Conservation (phyloP, 2,888 invertebrate species). For the Lymantria dispar region DNA sequence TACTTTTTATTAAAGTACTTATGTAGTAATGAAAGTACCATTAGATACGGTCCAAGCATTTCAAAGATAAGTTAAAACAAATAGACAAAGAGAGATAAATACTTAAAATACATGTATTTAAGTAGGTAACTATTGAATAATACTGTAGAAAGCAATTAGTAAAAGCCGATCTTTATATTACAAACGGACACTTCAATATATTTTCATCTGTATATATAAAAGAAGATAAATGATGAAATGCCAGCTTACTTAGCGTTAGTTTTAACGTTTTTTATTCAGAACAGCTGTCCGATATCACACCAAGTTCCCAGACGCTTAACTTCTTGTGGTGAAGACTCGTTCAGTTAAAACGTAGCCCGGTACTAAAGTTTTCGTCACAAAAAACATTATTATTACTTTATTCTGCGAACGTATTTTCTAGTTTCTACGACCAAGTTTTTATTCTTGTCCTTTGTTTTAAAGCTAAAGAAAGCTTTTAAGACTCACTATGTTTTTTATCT, state of each 20-base stretch:
- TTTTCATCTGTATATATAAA: too few relatives aligned
- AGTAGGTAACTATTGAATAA: too few relatives aligned
- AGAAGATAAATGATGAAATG: too few relatives aligned
- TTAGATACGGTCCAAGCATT: too few relatives aligned
- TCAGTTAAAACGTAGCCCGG: not conserved
- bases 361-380: not conserved
- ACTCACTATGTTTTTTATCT: not conserved
- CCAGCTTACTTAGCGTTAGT: not conserved
- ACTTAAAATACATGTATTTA: too few relatives aligned
- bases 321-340: not conserved
- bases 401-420: not conserved
- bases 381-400: not conserved
- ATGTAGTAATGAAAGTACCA: too few relatives aligned
- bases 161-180: too few relatives aligned
- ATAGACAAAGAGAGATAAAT: too few relatives aligned
- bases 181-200: too few relatives aligned
- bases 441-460: not conserved
- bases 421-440: not conserved
- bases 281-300: not conserved
- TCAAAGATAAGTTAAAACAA: too few relatives aligned
- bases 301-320: not conserved
- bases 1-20: too few relatives aligned
- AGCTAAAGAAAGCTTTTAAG: not conserved
- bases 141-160: too few relatives aligned
- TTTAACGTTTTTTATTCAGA: not conserved